Conservation (phyloP, 1,140 invertebrate genomes). For the Trichogramma pretiosum region DNA sequence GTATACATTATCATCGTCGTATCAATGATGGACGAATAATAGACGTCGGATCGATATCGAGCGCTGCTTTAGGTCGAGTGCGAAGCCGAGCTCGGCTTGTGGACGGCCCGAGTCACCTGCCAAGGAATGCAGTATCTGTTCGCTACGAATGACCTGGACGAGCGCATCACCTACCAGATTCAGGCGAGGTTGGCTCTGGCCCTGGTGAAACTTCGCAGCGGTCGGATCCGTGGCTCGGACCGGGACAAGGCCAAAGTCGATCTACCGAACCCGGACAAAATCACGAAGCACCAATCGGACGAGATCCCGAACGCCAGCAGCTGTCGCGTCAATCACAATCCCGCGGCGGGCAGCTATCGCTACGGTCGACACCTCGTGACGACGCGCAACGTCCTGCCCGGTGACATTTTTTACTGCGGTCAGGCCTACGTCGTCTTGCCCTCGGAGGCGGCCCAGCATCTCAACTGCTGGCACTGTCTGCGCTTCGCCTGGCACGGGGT, state of each 20-base stretch:
- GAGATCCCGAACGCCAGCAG: not conserved
- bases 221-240: not conserved
- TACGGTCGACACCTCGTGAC: slow-evolving; percentile 6
- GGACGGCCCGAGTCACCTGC: slow-evolving; percentile 5
- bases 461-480: slow-evolving; percentile 13
- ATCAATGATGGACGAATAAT: not conserved
- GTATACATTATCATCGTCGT: not conserved
- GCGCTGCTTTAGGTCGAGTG: slow-evolving; percentile 3
- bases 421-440: not conserved
- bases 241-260: not conserved
- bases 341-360: not conserved
- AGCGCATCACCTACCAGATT: not conserved
- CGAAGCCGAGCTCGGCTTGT: slow-evolving; percentile 1
- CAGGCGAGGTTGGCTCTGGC: not conserved
- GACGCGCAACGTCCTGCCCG: not conserved
- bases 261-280: not conserved
- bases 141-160: not conserved
- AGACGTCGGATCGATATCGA: not conserved
- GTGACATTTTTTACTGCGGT: not conserved
- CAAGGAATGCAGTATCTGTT: no score
- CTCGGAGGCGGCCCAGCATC: not conserved
- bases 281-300: not conserved
- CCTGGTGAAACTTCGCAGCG: slow-evolving; percentile 7
- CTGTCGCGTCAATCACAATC: not conserved
- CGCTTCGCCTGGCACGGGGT: slow-evolving; percentile 2